phyloP scores from a whole-genome alignment of 2,888 invertebrate species.

The Clistopyga incitator region DNA sequence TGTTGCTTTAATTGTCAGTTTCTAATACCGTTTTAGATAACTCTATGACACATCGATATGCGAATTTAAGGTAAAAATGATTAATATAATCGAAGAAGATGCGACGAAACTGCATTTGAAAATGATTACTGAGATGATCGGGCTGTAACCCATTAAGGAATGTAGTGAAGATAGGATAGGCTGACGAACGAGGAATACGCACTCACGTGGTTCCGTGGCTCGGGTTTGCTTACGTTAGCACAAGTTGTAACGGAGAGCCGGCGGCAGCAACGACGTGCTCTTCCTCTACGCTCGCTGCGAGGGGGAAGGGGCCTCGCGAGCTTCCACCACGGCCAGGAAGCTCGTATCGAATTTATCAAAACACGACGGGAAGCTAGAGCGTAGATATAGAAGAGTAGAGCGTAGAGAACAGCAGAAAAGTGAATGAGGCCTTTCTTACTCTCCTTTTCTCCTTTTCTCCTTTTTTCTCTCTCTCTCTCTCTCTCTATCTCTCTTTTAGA shows the following conservation, averaged over 20 bases:
- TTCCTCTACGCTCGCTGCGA: background rate
- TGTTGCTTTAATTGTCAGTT: background rate
- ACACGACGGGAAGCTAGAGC: conserved; percentile 78
- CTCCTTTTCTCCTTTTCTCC: conserved; percentile 17
- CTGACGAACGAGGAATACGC: conserved; percentile 44
- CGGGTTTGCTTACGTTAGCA: conserved; percentile 55
- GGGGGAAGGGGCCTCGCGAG: background rate
- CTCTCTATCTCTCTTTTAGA: background rate
- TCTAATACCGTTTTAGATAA: background rate
- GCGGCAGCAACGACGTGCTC: conserved; percentile 2
- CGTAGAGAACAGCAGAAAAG: conserved; percentile 42
- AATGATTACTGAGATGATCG: background rate
- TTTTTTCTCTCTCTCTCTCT: conserved; percentile 1
- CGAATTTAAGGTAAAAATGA: background rate
- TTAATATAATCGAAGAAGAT: background rate
- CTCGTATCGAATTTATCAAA: conserved; percentile 81
- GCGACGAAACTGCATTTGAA: background rate
- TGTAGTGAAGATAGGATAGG: background rate
- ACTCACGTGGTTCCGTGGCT: conserved; percentile 43
- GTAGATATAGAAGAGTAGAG: conserved; percentile 49
- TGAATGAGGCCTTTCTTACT: conserved; percentile 46
- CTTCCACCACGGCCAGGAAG: conserved; percentile 74
- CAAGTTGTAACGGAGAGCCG: conserved; percentile 62
- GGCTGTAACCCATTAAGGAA: background rate
- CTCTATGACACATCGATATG: background rate